Evolutionary conservation across 2,888 invertebrate genomes (phyloP).

Genomic region (Pachymerium ferrugineum): DNA sequence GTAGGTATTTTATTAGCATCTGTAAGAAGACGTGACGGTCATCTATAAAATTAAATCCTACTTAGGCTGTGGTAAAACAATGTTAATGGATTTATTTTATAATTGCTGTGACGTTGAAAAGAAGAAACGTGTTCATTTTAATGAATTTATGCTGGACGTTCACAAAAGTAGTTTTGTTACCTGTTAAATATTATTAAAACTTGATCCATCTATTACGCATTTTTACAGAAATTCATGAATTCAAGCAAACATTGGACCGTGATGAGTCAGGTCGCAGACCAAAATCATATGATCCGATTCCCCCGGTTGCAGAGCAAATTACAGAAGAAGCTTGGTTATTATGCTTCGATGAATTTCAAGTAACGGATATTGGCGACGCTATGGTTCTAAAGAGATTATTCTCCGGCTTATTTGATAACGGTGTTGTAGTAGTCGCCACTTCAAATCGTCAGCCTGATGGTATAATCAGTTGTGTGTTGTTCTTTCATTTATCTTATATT

Average conservation of each 20-base stretch:
- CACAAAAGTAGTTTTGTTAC: slow-evolving; percentile 67
- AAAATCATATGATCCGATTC: slow-evolving; percentile 83
- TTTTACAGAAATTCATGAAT: slow-evolving; percentile 34
- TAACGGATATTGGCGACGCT: slow-evolving; percentile 97
- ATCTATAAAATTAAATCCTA: too few species aligned
- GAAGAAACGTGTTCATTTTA: slow-evolving; percentile 79
- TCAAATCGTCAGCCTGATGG: slow-evolving; percentile 92
- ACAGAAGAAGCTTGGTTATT: slow-evolving; percentile 81
- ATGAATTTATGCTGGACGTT: slow-evolving; percentile 95
- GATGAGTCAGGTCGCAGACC: slow-evolving; percentile 20
- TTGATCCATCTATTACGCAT: too few species aligned
- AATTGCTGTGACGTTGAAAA: slow-evolving; percentile 58
- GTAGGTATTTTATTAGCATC: too few species aligned
- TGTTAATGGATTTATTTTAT: slow-evolving; percentile 97
- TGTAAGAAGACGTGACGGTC: too few species aligned
- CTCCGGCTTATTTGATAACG: slow-evolving; percentile 82
- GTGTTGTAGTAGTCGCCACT: slow-evolving; percentile 89
- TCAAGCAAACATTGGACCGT: slow-evolving; percentile 25
- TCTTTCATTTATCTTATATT: too few species aligned
- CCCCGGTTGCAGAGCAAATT: slow-evolving; percentile 83
- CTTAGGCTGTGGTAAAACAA: slow-evolving; percentile 97
- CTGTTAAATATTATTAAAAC: too few species aligned
- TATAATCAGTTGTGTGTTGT: too few species aligned
- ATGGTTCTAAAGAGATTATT: slow-evolving; percentile 96
- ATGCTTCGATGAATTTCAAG: slow-evolving; percentile 98